These are phyloP conservation scores for Nothoprocta perdicaria DNA, from an alignment of 2,113 vertebrate genomes.

Conservation along the genomic window DNA sequence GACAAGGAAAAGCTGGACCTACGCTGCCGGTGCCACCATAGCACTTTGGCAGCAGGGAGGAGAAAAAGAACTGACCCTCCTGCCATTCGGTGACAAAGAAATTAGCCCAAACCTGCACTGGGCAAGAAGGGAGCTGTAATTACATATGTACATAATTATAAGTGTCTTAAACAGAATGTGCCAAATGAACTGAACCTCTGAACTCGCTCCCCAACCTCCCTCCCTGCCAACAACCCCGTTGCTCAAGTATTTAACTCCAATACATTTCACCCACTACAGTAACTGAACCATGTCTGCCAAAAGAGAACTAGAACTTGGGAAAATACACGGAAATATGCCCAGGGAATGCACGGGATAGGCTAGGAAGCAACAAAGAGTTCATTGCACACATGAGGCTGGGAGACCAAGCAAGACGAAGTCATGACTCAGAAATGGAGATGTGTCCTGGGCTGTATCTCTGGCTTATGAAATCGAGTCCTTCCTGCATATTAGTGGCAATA, in stretches of 20 bases:
- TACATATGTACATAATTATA: neutral
- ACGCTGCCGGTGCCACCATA: too few species aligned
- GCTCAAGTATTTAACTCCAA: neutral
- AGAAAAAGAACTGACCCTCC: neutral
- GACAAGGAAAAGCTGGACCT: neutral
- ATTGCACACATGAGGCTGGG: accelerated
- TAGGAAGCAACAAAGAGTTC: neutral
- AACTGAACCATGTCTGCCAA: neutral
- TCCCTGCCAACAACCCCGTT: neutral
- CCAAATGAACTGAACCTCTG: neutral
- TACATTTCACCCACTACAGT: neutral
- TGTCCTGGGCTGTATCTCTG: neutral
- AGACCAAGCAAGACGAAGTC: neutral
- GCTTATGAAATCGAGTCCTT: neutral
- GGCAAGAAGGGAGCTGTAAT: neutral
- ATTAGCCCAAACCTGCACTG: neutral
- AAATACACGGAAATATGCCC: neutral
- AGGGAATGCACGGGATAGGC: neutral
- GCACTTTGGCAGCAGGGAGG: too few species aligned
- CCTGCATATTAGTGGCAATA: neutral
- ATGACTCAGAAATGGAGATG: neutral
- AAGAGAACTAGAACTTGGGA: neutral
- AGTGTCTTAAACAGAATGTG: neutral
- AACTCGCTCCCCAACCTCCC: neutral
- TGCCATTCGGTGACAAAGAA: neutral